Evolutionary conservation across 1,140 invertebrate species (phyloP).

Genomic region (Onthophagus taurus): DNA sequence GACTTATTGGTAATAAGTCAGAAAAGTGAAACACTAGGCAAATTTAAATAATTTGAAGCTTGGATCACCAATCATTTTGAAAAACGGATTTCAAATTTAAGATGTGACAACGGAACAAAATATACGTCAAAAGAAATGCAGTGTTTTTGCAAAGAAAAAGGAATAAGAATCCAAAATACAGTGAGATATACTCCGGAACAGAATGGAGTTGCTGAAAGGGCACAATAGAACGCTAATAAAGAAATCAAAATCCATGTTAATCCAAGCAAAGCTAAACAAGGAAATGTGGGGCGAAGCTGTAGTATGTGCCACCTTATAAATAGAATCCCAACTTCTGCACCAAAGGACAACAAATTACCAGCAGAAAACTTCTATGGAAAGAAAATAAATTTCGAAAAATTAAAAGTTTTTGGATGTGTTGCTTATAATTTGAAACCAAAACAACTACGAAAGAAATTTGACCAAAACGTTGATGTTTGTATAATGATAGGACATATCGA

Average conservation of each 20-base stretch:
- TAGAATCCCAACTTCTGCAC: background rate
- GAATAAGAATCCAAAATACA: constrained; percentile 18
- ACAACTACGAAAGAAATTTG: constrained; percentile 16
- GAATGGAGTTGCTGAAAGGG: constrained; percentile 39
- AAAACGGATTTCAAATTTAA: too few species aligned
- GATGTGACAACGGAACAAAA: too few species aligned
- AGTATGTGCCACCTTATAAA: background rate
- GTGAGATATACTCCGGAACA: constrained; percentile 38
- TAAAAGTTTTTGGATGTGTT: constrained; percentile 27
- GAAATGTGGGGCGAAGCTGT: constrained; percentile 10
- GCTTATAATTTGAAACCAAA: constrained; percentile 16
- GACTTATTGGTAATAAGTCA: constrained; percentile 28
- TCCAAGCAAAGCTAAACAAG: constrained; percentile 4
- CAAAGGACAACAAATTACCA: constrained; percentile 3
- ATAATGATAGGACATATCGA: constrained; percentile 24
- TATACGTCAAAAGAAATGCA: too few species aligned
- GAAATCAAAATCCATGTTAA: constrained; percentile 33
- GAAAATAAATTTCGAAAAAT: constrained; percentile 22
- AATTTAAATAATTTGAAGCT: constrained; percentile 21
- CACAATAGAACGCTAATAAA: constrained; percentile 38
- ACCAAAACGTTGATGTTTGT: constrained; percentile 17
- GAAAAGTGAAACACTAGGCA: constrained; percentile 28
- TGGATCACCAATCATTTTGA: too few species aligned
- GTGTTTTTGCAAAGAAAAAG: too few species aligned
- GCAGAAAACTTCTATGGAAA: constrained; percentile 20